phyloP scores from a whole-genome alignment of 2,797 vertebrate genomes.

The Gymnothorax javanicus region DNA sequence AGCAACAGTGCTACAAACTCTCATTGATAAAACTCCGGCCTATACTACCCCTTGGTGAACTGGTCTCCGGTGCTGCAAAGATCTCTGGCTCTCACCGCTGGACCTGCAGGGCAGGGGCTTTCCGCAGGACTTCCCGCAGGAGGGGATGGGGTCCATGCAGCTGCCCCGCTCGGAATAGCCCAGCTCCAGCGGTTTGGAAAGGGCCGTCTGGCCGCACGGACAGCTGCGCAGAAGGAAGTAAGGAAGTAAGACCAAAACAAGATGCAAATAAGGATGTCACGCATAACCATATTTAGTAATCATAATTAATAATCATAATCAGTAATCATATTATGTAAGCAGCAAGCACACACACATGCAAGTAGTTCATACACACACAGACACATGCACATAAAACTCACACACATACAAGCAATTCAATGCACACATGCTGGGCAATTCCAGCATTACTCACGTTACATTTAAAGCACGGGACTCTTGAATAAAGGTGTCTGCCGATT shows the following conservation, averaged over 20 bases:
- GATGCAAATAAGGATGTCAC: background rate
- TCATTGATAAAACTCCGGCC: background rate
- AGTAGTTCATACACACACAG: no score
- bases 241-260: background rate
- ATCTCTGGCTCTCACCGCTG: constrained; percentile 72
- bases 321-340: no score
- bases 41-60: background rate
- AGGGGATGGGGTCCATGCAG: constrained; percentile 90
- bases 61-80: background rate
- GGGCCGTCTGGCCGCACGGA: constrained; percentile 89
- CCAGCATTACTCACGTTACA: no score
- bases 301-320: no score
- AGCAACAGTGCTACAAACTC: background rate
- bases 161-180: constrained; percentile 82
- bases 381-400: no score
- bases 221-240: constrained; percentile 79
- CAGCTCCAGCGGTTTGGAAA: constrained; percentile 87
- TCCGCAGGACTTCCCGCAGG: constrained; percentile 92
- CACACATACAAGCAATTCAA: no score
- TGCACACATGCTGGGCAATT: no score
- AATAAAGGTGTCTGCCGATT: no score
- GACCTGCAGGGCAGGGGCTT: constrained; percentile 89
- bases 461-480: no score
- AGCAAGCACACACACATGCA: no score
- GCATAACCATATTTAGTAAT: no score